Evolutionary conservation across 64 coral and sea anemone genomes (phyloP), one percentile per base, ranked within the genome.

Genomic region (Acropora tenuis): DNA sequence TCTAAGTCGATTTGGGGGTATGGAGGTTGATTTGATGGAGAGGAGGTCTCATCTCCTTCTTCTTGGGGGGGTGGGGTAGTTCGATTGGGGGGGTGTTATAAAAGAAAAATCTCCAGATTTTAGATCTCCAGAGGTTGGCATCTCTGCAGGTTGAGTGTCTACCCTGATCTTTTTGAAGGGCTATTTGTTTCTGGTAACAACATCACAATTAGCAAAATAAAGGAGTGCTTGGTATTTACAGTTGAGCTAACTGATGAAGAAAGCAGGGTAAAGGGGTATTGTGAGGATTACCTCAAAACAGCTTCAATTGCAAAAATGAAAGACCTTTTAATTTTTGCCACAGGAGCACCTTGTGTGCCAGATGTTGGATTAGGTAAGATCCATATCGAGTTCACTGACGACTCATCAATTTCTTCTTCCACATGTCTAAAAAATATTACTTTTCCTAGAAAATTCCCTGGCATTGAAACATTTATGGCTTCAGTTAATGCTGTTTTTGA

Each of bases 331-430:
- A 71, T 76, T 20, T 91, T 95, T 90, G 71, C 83, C 1, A 91
- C 88, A 50, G 88, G 93, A 30, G 76, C 89, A 76, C 93, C 88
- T 53, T 80, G 88, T 46, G 40, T 95, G 41, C 88, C 82, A 59
- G 47, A 88, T 8, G 87, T 91, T 87, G 89, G 93, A 44, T 75
- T 91, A 40, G 83, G 93, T 13, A 80, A 8, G 19, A 91, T 88
- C n/a, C 73, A 77, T 11, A 46, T 88, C 15, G 60, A 41, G 47
- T 95, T 95, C 75, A 48, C 50, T 76, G 67, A 91, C 60, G 46
- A 17, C 10, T 16, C 79, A 48, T 91, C 82, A 43, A 91, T 91
- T 44, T 95, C 61, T 90, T 69, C 83, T 3, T 91, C 88, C 3
- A 91, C 93, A 47, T 95, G 93, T 10, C 72, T 79, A 40, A 85